Conservation (phyloP, 1,140 invertebrate genomes). For the Galleria mellonella region DNA sequence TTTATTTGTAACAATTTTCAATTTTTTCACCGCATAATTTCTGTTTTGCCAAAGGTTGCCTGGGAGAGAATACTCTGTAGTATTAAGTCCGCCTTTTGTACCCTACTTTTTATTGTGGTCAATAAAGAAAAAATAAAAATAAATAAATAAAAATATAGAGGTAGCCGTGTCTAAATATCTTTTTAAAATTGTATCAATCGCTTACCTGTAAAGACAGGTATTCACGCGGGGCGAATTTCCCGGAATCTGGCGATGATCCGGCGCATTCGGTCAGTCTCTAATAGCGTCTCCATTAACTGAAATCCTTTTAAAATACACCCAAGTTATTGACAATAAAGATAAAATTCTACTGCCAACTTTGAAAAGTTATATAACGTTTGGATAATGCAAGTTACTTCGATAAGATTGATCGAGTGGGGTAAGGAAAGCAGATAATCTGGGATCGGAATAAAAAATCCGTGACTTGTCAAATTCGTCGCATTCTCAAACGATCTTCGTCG, state of each 20-base stretch:
- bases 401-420: conserved; percentile 73
- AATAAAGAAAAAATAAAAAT: no score
- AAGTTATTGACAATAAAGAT: conserved; percentile 8
- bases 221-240: conserved; percentile 69
- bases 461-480: conserved; percentile 71
- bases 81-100: no score
- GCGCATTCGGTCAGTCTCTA: conserved; percentile 37
- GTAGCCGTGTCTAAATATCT: conserved; percentile 24
- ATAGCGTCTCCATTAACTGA: conserved; percentile 25
- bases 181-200: conserved; percentile 1
- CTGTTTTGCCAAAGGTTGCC: no score
- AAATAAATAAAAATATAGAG: no score
- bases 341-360: conserved; percentile 1
- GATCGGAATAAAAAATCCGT: conserved; percentile 57
- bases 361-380: conserved; percentile 3
- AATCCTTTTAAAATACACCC: no score
- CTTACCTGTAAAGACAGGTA: conserved; percentile 69
- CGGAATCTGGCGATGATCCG: conserved; percentile 71
- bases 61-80: no score
- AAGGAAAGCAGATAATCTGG: conserved; percentile 66
- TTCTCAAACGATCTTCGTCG: conserved; percentile 42
- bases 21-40: no score
- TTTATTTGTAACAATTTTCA: no score
- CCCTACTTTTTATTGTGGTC: no score
- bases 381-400: conserved; percentile 34